Evolutionary conservation across 1,140 invertebrate species (phyloP).

Genomic region (Forficula auricularia): DNA sequence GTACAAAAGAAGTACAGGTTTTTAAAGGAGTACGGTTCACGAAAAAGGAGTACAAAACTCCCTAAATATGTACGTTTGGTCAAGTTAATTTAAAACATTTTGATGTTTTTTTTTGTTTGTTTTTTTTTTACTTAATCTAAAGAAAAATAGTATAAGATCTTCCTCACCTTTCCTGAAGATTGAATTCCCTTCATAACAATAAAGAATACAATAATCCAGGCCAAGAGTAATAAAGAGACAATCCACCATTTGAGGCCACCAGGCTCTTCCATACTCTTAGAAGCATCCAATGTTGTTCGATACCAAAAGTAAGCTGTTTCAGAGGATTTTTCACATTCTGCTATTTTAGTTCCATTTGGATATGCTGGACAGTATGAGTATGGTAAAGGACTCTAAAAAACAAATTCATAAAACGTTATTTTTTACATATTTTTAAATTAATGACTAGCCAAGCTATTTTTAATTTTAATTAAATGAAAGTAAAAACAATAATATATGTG

Average conservation of each 20-base stretch:
- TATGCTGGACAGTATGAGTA: slow-evolving; percentile 62
- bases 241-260: slow-evolving; percentile 88
- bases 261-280: slow-evolving; percentile 62
- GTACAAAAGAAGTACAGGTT: too few species aligned
- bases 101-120: too few species aligned
- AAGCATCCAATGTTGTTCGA: slow-evolving; percentile 62
- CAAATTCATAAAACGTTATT: slow-evolving; percentile 10
- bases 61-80: too few species aligned
- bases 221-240: slow-evolving; percentile 72
- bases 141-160: too few species aligned
- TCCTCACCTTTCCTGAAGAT: slow-evolving; percentile 91
- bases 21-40: too few species aligned
- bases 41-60: too few species aligned
- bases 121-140: too few species aligned
- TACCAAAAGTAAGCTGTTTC: slow-evolving; percentile 85
- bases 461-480: too few species aligned
- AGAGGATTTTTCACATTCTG: slow-evolving; percentile 63
- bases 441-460: neutral
- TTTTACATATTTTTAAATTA: neutral
- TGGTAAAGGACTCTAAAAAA: slow-evolving; percentile 51
- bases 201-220: slow-evolving; percentile 90
- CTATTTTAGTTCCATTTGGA: slow-evolving; percentile 47
- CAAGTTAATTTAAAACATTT: too few species aligned
- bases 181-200: slow-evolving; percentile 98
- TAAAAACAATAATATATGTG: too few species aligned